Evolutionary conservation across 2,797 vertebrate species (phyloP).

Genomic region (Notoglanidium macrostoma): DNA sequence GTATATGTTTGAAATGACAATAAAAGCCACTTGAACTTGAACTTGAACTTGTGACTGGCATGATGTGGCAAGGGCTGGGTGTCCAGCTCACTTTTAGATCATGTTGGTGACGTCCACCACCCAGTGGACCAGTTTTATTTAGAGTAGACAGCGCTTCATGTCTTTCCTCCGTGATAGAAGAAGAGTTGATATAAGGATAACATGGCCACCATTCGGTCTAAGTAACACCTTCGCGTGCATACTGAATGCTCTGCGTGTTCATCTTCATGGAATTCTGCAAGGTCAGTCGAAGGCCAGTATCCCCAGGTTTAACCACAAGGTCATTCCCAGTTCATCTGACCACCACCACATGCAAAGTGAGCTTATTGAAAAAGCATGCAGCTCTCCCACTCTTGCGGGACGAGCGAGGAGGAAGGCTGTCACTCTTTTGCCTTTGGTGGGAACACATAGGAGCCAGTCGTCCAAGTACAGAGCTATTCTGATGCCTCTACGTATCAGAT

Average conservation of each 20-base stretch:
- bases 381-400: neutral
- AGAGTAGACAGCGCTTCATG: neutral
- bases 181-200: neutral
- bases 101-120: neutral
- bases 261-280: neutral
- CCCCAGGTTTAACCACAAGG: slow-evolving; percentile 1
- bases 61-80: neutral
- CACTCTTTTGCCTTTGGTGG: neutral
- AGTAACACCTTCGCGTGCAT: neutral
- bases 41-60: too few relatives aligned
- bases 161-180: neutral
- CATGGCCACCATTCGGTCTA: neutral
- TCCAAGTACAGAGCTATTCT: neutral
- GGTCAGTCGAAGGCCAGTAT: neutral
- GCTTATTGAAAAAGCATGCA: neutral
- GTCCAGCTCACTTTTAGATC: neutral
- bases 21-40: too few relatives aligned
- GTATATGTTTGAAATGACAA: too few relatives aligned
- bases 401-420: neutral
- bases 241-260: neutral
- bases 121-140: neutral
- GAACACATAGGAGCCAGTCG: neutral
- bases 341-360: neutral
- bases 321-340: slow-evolving; percentile 18
- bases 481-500: neutral